Percentiles rank a stretch among this genome's conserved stretches.
Evolutionary conservation across 2,797 vertebrate genomes (phyloP).

Genomic region (Rhinoraja longicauda): DNA sequence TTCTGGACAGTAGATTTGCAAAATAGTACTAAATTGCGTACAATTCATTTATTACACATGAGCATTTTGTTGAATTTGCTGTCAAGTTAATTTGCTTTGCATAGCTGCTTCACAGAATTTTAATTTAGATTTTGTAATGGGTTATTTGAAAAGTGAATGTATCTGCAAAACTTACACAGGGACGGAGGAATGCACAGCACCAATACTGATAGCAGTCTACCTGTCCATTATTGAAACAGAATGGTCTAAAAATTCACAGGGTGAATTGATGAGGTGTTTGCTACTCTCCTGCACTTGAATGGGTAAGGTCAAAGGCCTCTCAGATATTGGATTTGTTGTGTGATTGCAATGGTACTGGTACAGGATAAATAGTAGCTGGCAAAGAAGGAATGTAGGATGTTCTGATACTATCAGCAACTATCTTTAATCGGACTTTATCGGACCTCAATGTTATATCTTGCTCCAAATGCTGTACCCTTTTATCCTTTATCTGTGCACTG

Average conservation of each 20-base stretch:
- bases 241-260: not conserved
- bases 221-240: not conserved
- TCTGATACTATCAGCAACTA: not conserved
- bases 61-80: not conserved
- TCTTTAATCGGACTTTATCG: too few relatives aligned
- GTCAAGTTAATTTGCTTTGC: not conserved
- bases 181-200: not conserved
- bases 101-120: not conserved
- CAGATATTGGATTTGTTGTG: not conserved
- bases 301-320: not conserved
- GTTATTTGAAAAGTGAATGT: not conserved
- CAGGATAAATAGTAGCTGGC: not conserved
- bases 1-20: constrained; percentile 1
- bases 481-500: too few relatives aligned
- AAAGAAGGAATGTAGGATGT: not conserved
- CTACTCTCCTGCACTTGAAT: not conserved
- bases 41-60: not conserved
- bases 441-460: too few relatives aligned
- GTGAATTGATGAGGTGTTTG: not conserved
- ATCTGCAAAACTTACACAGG: not conserved
- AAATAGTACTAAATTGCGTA: not conserved
- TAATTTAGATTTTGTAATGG: not conserved
- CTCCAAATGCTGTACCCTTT: too few relatives aligned
- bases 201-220: not conserved
- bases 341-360: not conserved